Evolutionary conservation across 2,888 invertebrate species (phyloP), one percentile per base, ranked within the genome.

Genomic region (Drosophila pseudotalamancana): DNA sequence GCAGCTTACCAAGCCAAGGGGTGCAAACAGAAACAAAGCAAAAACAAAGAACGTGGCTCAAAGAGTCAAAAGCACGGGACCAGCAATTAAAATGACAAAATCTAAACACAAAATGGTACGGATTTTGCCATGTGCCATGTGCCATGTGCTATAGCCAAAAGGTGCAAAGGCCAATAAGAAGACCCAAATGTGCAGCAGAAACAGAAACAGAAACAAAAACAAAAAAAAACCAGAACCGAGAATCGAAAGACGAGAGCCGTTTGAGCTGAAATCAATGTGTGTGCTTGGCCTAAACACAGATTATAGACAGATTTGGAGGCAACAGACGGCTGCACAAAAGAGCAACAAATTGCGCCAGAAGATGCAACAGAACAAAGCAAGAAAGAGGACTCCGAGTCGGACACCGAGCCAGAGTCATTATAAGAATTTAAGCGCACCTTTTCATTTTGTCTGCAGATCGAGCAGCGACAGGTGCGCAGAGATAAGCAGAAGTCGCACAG

Each of bases 341-440:
- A 81, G 68, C 83, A 80, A 84, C 87, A 86, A 83, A 83, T 83
- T 86, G 83, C 73, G 80, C 70, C 80, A 55, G 48, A 77, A 62
- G 85, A 81, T 81, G 79, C 85, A 73, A 74, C 61, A 68, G 56
- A 67, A 9, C 25, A 25, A 9, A 8, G 25, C 9, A 1, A 43
- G 4, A 29, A 31, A 29, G 27, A 39, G 53, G 53, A 61, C 29
- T 37, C 31, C 14, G 39, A 39, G 16, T 50, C 45, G 5, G 40
- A 43, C 6, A 40, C 34, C 8, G 53, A 42, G 37, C 62, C 64
- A 72, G 77, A 86, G 86, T 84, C 87, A 84, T 84, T 84, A 84
- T 87, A 72, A 82, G 84, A 87, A 85, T 87, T 84, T 87, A 87
- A 84, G 87, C 84, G 84, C 84, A 84, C 84, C 84, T 84, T 84